Conservation (phyloP, 37 sponge, comb jelly and placozoan genomes). For the Eunapius fragilis region DNA sequence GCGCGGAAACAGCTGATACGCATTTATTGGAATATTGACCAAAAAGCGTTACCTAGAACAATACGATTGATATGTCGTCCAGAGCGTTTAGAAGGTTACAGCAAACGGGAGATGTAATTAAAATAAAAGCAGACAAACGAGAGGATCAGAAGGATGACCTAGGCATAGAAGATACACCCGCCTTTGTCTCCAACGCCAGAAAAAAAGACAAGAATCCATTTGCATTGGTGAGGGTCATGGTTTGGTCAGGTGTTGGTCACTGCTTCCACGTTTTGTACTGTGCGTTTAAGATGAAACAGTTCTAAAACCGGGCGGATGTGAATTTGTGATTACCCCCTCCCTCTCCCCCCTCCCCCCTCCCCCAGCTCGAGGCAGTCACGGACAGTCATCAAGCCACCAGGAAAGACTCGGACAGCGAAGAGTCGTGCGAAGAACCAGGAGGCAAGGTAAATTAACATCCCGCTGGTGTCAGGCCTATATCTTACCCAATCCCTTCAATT, state of each 20-base stretch:
- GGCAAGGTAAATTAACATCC: neutral
- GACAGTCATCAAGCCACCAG: neutral
- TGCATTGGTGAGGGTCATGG: neutral
- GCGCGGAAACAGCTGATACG: neutral
- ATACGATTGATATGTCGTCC: slow-evolving; percentile 73
- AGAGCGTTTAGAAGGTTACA: slow-evolving; percentile 64
- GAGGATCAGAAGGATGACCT: neutral
- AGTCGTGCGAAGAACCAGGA: neutral
- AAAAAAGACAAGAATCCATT: neutral
- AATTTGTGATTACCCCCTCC: neutral
- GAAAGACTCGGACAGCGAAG: neutral
- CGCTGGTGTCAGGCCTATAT: neutral
- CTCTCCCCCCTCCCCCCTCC: neutral
- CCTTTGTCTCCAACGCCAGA: neutral
- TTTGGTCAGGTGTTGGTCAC: neutral
- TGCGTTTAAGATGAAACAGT: neutral
- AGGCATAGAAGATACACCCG: neutral
- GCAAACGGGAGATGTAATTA: slow-evolving; percentile 42
- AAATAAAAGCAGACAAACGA: slow-evolving; percentile 5
- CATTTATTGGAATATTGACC: neutral
- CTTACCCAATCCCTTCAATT: neutral
- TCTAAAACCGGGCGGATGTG: neutral
- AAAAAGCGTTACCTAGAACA: neutral
- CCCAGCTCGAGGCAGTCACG: neutral
- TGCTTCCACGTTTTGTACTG: neutral